Percentiles rank a stretch among this genome's conserved stretches.
phyloP scores from a whole-genome alignment of 2,888 invertebrate species.

The Diarsia mendica region DNA sequence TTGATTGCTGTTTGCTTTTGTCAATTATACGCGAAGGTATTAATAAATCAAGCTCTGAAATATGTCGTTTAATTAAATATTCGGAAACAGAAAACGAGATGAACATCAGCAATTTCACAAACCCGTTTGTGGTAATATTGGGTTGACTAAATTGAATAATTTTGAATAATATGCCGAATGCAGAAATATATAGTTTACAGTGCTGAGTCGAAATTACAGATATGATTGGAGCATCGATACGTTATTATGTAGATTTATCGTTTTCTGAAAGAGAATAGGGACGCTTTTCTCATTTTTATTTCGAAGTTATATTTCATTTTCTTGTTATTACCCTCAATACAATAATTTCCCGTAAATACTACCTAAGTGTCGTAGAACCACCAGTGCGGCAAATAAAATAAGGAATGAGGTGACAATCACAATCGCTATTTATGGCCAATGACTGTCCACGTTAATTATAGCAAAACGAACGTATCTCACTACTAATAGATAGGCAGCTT shows the following conservation, averaged over 20 bases:
- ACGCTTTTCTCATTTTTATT: slow-evolving; percentile 3
- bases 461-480: slow-evolving; percentile 62
- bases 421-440: slow-evolving; percentile 73
- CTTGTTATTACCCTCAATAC: neutral
- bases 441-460: slow-evolving; percentile 75
- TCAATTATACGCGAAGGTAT: slow-evolving; percentile 2
- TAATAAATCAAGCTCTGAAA: slow-evolving; percentile 24
- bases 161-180: slow-evolving; percentile 37
- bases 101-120: slow-evolving; percentile 34
- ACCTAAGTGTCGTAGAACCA: slow-evolving; percentile 34
- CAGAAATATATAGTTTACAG: slow-evolving; percentile 24
- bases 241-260: slow-evolving; percentile 36
- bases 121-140: slow-evolving; percentile 34
- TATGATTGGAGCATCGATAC: slow-evolving; percentile 32
- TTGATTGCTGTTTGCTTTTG: slow-evolving; percentile 35
- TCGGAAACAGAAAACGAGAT: slow-evolving; percentile 20
- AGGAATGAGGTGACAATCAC: slow-evolving; percentile 69
- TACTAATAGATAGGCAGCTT: slow-evolving; percentile 62
- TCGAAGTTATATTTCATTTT: neutral
- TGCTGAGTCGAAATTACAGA: slow-evolving; percentile 28
- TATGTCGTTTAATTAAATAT: slow-evolving; percentile 29
- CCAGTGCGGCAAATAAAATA: slow-evolving; percentile 57
- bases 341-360: slow-evolving; percentile 35
- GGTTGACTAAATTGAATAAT: slow-evolving; percentile 47
- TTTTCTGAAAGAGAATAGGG: slow-evolving; percentile 16